Evolutionary conservation across 2,113 vertebrate genomes (phyloP).

Genomic region (Arizona elegans): DNA sequence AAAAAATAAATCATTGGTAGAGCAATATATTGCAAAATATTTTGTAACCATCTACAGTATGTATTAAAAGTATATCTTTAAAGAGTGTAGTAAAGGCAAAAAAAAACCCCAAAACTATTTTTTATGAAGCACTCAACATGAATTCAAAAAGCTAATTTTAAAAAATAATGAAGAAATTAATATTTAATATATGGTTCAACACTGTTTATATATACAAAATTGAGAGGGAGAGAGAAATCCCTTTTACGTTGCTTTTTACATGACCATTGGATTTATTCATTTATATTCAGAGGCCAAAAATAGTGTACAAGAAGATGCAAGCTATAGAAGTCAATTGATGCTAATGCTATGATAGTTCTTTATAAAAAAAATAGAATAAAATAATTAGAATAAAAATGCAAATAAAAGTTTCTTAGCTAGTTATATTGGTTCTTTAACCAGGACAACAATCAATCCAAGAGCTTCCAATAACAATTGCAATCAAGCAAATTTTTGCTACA

Average conservation of each 20-base stretch:
- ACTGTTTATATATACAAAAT: background rate
- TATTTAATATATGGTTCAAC: background rate
- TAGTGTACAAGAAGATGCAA: conserved; percentile 55
- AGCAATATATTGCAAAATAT: conserved; percentile 56
- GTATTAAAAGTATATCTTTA: conserved; percentile 33
- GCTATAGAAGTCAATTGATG: conserved; percentile 11
- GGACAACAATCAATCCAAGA: background rate
- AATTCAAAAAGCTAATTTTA: conserved; percentile 47
- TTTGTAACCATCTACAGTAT: background rate
- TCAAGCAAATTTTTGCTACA: background rate
- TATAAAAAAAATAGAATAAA: background rate
- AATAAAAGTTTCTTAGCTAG: background rate
- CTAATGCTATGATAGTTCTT: background rate
- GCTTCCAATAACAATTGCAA: background rate
- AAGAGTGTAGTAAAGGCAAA: conserved; percentile 45
- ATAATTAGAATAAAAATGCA: background rate
- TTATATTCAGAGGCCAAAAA: conserved; percentile 25
- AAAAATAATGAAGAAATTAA: conserved; percentile 42
- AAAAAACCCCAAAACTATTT: conserved; percentile 30
- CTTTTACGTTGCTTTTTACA: background rate
- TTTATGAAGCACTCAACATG: conserved; percentile 39
- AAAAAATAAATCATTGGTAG: conserved; percentile 49
- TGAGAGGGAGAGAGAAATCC: background rate
- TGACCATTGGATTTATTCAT: background rate
- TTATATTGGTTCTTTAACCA: background rate